Base-by-base conservation (phyloP, 2,888 invertebrate genomes). In the Ormyrus thymus region DNA sequence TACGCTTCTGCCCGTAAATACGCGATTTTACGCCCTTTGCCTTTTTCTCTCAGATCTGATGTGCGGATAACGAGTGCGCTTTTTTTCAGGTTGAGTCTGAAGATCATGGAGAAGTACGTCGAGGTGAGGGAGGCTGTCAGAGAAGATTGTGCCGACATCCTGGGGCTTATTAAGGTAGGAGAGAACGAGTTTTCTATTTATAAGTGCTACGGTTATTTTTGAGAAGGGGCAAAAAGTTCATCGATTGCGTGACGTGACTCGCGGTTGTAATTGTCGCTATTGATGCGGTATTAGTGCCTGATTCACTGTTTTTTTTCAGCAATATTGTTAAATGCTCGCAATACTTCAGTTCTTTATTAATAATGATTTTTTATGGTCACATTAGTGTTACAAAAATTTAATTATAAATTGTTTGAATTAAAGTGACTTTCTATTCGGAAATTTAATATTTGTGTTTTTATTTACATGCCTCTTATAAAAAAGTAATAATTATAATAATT, bases 101-200 rank as follows among this genome's bases (percentile, higher is more conserved):
- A 61, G 56, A 81, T 81, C 43, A 81, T 81, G 80, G 80, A 81
- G 84, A 83, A 83, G 51, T 69, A 81, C 62, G 69, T 86, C 70
- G 78, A 79, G 58, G 83, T 89, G 65, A 84, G 89, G 9, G 84
- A 84, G 71, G 86, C 86, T 6, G 82, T 75, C 51, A 83, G 84
- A 29, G 86, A 87, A 75, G 88, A 89, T 81, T 88, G 89, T 72
- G 71, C 76, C 66, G 78, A 81, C 56, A 86, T 89, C 56, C 82
- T 81, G 55, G 55, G 61, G n/a, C 82, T 88, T 11, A 86, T 88
- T 80, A 86, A 87, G 82, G 87, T 87, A 84, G 76, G 9, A 9
- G 8, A 0, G 15, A 8, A 13, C 5, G 43, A 48, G 15, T 4
- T 59, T 56, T 69, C 56, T 69, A 48, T 58, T 70, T 70, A 51